phyloP scores from a whole-genome alignment of 2,888 invertebrate genomes.

The Sarcophaga rosellei region DNA sequence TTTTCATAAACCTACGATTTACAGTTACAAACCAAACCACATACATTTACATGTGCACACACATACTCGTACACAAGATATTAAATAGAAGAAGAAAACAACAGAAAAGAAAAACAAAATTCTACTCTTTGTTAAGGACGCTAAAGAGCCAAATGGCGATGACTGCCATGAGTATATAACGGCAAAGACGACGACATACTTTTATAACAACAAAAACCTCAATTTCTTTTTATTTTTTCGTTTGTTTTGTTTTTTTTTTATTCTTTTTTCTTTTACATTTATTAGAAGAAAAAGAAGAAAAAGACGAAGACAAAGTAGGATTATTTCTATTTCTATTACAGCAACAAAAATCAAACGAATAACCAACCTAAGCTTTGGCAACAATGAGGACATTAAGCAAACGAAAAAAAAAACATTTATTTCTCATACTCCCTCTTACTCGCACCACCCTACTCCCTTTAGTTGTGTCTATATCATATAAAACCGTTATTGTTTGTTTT shows the following conservation, averaged over 20 bases:
- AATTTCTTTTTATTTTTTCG: not conserved
- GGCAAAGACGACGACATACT: constrained; percentile 16
- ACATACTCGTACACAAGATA: no score
- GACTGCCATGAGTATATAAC: no score
- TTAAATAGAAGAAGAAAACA: not conserved
- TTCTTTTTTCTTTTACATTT: not conserved
- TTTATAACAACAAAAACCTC: constrained; percentile 13
- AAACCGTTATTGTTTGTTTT: not conserved
- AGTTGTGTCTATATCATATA: not conserved
- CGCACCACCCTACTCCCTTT: not conserved
- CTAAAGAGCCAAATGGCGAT: constrained; percentile 6
- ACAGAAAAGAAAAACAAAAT: not conserved
- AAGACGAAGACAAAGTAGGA: not conserved
- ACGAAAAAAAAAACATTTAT: not conserved
- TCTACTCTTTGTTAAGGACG: constrained; percentile 6
- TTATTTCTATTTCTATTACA: not conserved
- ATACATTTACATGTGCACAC: no score
- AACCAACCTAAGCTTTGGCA: constrained; percentile 8
- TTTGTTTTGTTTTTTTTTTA: not conserved
- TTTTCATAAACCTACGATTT: not conserved
- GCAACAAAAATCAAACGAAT: not conserved
- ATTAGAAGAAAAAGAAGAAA: not conserved
- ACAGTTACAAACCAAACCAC: constrained; percentile 2
- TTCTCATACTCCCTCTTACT: not conserved
- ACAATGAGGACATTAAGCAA: constrained; percentile 1